Evolutionary conservation across 2,888 invertebrate genomes (phyloP), one percentile per base, ranked within the genome.

Genomic region (Catonia carolina): DNA sequence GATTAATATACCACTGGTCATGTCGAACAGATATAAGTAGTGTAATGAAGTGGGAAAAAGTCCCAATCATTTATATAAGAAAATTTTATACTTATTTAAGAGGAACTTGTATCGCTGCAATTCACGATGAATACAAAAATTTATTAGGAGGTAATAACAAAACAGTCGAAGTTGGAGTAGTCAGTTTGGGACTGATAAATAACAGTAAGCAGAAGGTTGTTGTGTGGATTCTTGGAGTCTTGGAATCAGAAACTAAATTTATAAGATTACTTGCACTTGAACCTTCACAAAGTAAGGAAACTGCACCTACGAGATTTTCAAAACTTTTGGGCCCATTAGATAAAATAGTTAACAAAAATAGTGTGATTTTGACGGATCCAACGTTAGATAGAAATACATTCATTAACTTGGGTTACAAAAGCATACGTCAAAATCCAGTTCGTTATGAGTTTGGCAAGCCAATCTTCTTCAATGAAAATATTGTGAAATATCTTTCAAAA

Each of bases 1-100:
- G 92, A 67, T 75, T 93, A 0, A 80, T 93, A 52, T 93, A 93
- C 72, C 92, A 92, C 70, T 93, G 93, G 93, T 81, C 89, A 0
- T 92, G 92, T 64, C 92, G 92, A 70, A 92, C 93, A 0, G 89
- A 87, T 62, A 86, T 91, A 0, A 86, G 87, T 64, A 93, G 92
- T 67, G 89, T 92, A 0, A 83, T 89, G 0, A 88, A 89, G 61
- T 93, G 92, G 93, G 92, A 91, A 0, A 82, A 82, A 71, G 89
- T 86, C 1, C 82, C 85, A 55, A 85, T 83, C 66, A 72, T 82
- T 2, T 86, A 83, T 63, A 77, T 83, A 1, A 82, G 82, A 69
- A 79, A 78, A 33, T 77, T 78, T 65, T 90, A 86, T 67, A 83
- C 85, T 0, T 81, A 83, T 77, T 69, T 87, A 47, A 77, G 92